A percentile compares a stretch with the other conserved stretches of the same genome.
phyloP scores from a whole-genome alignment of 2,888 invertebrate genomes.

The Apocheima hispidaria region DNA sequence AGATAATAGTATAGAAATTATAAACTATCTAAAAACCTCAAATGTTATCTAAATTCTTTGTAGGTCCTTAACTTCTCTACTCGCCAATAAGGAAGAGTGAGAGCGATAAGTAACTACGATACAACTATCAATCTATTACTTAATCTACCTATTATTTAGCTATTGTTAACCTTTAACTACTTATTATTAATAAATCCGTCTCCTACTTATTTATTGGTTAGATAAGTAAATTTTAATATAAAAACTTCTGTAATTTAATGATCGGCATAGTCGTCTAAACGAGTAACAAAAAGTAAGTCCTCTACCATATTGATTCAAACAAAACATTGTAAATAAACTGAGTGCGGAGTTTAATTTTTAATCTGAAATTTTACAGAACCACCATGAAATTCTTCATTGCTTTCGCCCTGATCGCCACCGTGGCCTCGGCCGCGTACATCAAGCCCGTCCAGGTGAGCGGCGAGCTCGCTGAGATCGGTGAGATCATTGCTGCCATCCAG shows the following conservation, averaged over 20 bases:
- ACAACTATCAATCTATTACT: not conserved
- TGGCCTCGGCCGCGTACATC: conserved; percentile 62
- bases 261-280: conserved; percentile 49
- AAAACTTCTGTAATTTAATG: conserved; percentile 36
- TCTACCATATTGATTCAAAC: not conserved
- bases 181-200: not conserved
- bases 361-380: conserved; percentile 46
- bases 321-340: not conserved
- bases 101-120: too few relatives aligned
- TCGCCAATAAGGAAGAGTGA: conserved; percentile 1
- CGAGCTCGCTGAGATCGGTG: conserved; percentile 44
- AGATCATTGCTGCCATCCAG: conserved; percentile 50
- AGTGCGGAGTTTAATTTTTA: not conserved
- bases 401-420: conserved; percentile 65
- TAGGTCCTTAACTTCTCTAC: not conserved
- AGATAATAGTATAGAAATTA: not conserved
- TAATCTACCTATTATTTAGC: not conserved
- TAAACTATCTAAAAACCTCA: not conserved
- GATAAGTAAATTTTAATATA: conserved; percentile 50
- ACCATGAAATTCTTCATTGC: conserved; percentile 71
- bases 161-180: too few relatives aligned
- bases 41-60: not conserved
- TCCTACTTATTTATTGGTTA: conserved; percentile 3
- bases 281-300: conserved; percentile 28
- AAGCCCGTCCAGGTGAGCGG: conserved; percentile 37